These are phyloP conservation scores for Lophura nycthemera DNA, from an alignment of 2,113 vertebrate species.

Conservation along the genomic window DNA sequence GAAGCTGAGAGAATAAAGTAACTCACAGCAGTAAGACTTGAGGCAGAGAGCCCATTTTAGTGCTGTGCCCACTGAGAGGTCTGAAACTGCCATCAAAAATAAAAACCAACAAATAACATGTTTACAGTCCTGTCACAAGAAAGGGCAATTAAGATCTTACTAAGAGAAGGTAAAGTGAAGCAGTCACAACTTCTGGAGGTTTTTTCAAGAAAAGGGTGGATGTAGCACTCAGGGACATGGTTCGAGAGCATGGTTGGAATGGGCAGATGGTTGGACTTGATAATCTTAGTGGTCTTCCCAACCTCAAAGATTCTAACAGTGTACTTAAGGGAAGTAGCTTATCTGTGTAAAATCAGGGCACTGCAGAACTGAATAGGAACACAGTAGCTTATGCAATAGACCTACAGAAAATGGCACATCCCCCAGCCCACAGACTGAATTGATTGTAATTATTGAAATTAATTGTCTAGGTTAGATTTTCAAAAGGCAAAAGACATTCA, in stretches of 20 bases:
- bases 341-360: background rate
- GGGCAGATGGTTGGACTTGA: too few species aligned
- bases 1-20: background rate
- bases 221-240: too few species aligned
- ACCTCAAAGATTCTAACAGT: background rate
- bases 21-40: background rate
- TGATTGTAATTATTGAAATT: background rate
- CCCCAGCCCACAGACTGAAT: background rate
- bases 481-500: background rate
- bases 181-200: too few species aligned
- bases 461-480: background rate
- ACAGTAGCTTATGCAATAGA: background rate
- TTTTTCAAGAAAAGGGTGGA: too few species aligned
- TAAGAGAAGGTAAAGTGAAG: too few species aligned
- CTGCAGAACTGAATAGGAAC: background rate
- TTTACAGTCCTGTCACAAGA: background rate
- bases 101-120: background rate
- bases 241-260: too few species aligned
- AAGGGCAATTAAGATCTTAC: background rate
- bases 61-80: background rate
- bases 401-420: background rate
- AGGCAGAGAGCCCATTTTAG: background rate
- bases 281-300: too few species aligned
- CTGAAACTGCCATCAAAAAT: background rate
- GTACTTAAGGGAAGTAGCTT: background rate